Evolutionary conservation across 2,888 invertebrate species (phyloP), one percentile per base, ranked within the genome.

Genomic region (Aporophyla lueneburgensis): DNA sequence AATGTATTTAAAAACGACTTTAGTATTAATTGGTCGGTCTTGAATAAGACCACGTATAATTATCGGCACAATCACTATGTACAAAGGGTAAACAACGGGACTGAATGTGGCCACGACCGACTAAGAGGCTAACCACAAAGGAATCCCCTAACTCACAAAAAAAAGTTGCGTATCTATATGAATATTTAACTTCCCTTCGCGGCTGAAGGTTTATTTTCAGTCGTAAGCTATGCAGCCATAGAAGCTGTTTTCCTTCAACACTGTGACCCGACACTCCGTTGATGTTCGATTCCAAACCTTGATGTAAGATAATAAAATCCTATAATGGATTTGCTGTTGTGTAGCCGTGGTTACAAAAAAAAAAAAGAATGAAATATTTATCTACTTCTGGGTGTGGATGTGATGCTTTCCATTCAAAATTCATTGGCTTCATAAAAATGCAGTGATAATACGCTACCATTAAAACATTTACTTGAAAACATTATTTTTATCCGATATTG

Each of bases 281-380:
- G 92, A 90, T 92, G 92, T 92, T 93, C 93, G 91, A 95, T 93
- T 93, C 90, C 90, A 86, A 93, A 93, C 93, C 93, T 94, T 95
- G 93, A 95, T 94, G 92, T 91, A 90, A 94, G 94, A 94, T 95
- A 94, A 95, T 95, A 95, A 95, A 95, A 94, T 91, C 91, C 91
- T 94, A 93, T 95, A 95, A 95, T 95, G 94, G 93, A 94, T 95
- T 94, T 91, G 91, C 91, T 93, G 93, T 92, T 90, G 90, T 93
- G 90, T 88, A 90, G 89, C 89, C 93, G 93, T 91, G 93, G 93
- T 92, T 90, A 90, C 86, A 89, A 88, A 90, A 88, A 70, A 90
- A 88, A 70, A 90, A 93, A 92, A 93, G 93, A 94, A 92, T 83
- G 86, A 88, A 92, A 92, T 89, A 91, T 90, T 90, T 90, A 91